Conservation (phyloP, 2,113 vertebrate genomes). For the Callionymus lyra region DNA sequence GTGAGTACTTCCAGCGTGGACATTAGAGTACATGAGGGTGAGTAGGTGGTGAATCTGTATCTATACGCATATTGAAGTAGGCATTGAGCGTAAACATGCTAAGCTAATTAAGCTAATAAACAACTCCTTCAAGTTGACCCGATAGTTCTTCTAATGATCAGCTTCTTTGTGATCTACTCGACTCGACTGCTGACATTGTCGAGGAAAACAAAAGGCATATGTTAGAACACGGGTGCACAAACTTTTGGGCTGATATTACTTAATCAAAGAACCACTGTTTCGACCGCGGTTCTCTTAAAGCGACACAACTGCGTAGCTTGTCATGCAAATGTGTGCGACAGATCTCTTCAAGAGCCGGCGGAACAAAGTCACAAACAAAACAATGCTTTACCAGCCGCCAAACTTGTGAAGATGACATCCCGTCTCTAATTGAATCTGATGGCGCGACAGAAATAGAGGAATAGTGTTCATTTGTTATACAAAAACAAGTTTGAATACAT, state of each 20-base stretch:
- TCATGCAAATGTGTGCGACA: constrained; percentile 58
- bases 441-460: constrained; percentile 57
- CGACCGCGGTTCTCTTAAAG: constrained; percentile 20
- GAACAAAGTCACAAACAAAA: constrained; percentile 58
- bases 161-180: no score
- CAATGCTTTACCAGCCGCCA: constrained; percentile 57
- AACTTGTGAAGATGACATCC: constrained; percentile 53
- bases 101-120: no score
- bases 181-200: no score
- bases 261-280: constrained; percentile 16
- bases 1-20: no score
- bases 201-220: no score
- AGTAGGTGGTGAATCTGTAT: no score
- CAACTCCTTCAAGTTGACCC: no score
- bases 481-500: constrained; percentile 61
- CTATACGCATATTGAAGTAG: no score
- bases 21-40: no score
- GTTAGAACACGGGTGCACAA: no score
- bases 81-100: no score
- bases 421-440: constrained; percentile 58
- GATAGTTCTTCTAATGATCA: no score
- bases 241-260: not conserved
- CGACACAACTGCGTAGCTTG: constrained; percentile 44
- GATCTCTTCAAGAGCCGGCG: constrained; percentile 50
- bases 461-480: constrained; percentile 70